Evolutionary conservation across 2,113 vertebrate species (phyloP).

Genomic region (Ageneiosus marmoratus): DNA sequence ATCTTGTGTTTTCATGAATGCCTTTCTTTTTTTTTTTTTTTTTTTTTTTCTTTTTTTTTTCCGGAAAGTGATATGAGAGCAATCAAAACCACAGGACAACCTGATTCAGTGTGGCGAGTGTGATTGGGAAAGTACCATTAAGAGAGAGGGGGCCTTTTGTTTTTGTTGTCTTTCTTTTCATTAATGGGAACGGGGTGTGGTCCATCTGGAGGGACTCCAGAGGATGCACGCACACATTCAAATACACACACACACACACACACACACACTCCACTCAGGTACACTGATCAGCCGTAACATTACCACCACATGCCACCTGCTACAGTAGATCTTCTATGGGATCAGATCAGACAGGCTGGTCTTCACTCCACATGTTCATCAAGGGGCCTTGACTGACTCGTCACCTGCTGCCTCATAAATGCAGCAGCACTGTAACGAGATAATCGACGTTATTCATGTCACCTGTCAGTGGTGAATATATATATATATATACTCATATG

Average conservation of each 20-base stretch:
- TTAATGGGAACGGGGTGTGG: slow-evolving; percentile 94
- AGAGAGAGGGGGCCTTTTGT: slow-evolving; percentile 53
- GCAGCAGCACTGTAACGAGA: too few species aligned
- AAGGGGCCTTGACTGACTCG: too few species aligned
- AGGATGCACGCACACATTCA: slow-evolving; percentile 32
- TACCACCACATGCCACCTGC: too few species aligned
- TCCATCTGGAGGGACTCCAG: slow-evolving; percentile 63
- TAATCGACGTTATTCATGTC: too few species aligned
- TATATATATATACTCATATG: too few species aligned
- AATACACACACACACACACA: slow-evolving; percentile 52
- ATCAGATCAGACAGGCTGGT: too few species aligned
- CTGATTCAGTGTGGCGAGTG: slow-evolving; percentile 91
- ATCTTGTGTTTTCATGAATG: slow-evolving; percentile 78
- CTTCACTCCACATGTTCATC: too few species aligned
- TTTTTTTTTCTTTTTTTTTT: slow-evolving; percentile 66
- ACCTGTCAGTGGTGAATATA: too few species aligned
- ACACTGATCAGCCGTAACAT: too few species aligned
- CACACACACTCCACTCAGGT: too few species aligned
- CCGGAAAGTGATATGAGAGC: slow-evolving; percentile 87
- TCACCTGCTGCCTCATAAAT: too few species aligned
- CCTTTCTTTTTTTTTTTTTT: slow-evolving; percentile 57
- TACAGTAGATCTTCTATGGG: too few species aligned
- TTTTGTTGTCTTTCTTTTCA: slow-evolving; percentile 76
- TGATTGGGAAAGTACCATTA: slow-evolving; percentile 93
- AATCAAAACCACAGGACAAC: slow-evolving; percentile 91